Evolutionary conservation across 2,888 invertebrate genomes (phyloP), one percentile per base, ranked within the genome.

Genomic region (Formica aserva): DNA sequence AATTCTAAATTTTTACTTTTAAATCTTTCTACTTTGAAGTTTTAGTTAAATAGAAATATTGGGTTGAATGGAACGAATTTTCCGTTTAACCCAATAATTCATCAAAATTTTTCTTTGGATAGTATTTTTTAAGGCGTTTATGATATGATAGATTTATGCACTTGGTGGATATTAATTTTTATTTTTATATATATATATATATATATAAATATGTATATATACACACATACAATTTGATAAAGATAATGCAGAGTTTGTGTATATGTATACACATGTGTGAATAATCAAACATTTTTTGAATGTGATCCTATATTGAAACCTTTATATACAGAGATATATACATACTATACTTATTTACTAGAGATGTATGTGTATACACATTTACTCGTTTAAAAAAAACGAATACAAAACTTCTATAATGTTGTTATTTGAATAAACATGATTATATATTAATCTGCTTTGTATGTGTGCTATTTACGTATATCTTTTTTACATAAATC

Each of bases 401-500:
- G 85, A 89, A 89, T n/a, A 89, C 87, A 87, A 88, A 88, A 85
- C 87, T 90, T 86, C 85, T 91, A 92, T 92, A 90, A 92, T 85
- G 90, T 88, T 93, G 92, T 93, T 93, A 93, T 89, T 91, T 89
- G 87, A 93, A 93, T 92, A 92, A 93, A 91, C 86, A 90, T 86
- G 74, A 89, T 91, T 92, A 91, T 91, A 92, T 92, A 32, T 32
- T 32, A 92, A 45, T 92, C 88, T 89, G 85, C 69, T 66, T 77
- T 35, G 63, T 65, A 41, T 41, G 52, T 74, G 45, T 48, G n/a
- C n/a, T 35, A 32, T 35, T 35, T 65, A 13, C 22, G 9, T 3
- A 60, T 29, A 32, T 38, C 35, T 63, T 48, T 75, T 45, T 45
- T 75, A 5, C 11, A 32, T 22, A 45, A 63, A 63, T 48, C 48